Conservation (phyloP, 2,113 vertebrate species). For the Eublepharis macularius region DNA sequence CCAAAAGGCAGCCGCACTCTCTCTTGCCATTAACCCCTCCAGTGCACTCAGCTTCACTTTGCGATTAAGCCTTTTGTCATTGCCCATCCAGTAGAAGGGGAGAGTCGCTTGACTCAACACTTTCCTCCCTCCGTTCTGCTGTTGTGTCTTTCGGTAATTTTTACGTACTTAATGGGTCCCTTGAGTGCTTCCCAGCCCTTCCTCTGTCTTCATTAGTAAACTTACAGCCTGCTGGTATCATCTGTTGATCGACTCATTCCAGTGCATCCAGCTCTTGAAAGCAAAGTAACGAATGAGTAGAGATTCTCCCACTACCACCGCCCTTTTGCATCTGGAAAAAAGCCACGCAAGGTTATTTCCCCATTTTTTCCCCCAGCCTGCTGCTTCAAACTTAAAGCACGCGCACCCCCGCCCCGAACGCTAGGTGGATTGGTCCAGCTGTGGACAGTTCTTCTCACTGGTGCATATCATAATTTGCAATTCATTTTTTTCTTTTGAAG, state of each 20-base stretch:
- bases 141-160: constrained; percentile 29
- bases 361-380: constrained; percentile 19
- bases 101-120: neutral
- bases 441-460: neutral
- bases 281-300: constrained; percentile 42
- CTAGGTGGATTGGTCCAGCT: constrained; percentile 25
- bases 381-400: neutral
- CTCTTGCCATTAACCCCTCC: neutral
- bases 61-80: neutral
- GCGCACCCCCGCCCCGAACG: neutral
- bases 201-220: constrained; percentile 12
- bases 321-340: constrained; percentile 40
- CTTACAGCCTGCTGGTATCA: constrained; percentile 18
- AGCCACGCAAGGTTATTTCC: constrained; percentile 60
- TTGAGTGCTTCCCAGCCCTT: neutral
- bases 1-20: neutral
- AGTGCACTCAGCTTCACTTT: neutral
- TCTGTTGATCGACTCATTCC: constrained; percentile 48
- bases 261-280: constrained; percentile 45
- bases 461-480: rapidly evolving
- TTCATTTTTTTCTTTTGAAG: no score
- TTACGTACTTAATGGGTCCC: neutral
- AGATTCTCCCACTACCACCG: neutral
- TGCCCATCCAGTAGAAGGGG: neutral
- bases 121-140: constrained; percentile 18